These are phyloP conservation scores for Anoplopoma fimbria DNA, from an alignment of 2,113 vertebrate species.

Conservation along the genomic window DNA sequence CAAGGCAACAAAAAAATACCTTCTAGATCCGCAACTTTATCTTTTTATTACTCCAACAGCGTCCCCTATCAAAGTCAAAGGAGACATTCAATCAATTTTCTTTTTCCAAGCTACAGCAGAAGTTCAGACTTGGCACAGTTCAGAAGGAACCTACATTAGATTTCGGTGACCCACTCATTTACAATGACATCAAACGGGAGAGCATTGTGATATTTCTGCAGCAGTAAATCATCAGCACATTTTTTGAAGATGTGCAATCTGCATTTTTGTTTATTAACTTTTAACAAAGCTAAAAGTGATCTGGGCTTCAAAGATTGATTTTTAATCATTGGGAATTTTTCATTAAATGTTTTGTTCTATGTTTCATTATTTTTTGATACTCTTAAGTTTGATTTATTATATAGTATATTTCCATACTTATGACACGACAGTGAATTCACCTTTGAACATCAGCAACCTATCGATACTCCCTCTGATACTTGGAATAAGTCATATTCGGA, in stretches of 20 bases:
- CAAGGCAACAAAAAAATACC: slow-evolving; percentile 15
- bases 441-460: slow-evolving; percentile 34
- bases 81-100: neutral
- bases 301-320: neutral
- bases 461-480: slow-evolving; percentile 24
- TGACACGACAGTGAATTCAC: slow-evolving; percentile 3
- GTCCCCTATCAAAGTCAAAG: neutral
- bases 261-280: neutral
- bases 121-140: neutral
- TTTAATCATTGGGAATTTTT: too few species aligned
- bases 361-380: neutral
- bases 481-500: slow-evolving; percentile 54
- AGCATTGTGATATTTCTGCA: neutral
- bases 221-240: slow-evolving; percentile 9
- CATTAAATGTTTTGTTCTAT: too few species aligned
- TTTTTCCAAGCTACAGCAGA: neutral
- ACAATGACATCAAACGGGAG: neutral
- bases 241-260: neutral
- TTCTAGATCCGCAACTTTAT: slow-evolving; percentile 12
- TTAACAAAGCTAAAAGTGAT: neutral
- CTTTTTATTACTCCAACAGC: neutral
- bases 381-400: neutral
- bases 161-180: slow-evolving; percentile 3
- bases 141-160: slow-evolving; percentile 7
- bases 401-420: neutral